phyloP scores from a whole-genome alignment of 2,888 invertebrate species.

The Drosophila meridionalis region DNA sequence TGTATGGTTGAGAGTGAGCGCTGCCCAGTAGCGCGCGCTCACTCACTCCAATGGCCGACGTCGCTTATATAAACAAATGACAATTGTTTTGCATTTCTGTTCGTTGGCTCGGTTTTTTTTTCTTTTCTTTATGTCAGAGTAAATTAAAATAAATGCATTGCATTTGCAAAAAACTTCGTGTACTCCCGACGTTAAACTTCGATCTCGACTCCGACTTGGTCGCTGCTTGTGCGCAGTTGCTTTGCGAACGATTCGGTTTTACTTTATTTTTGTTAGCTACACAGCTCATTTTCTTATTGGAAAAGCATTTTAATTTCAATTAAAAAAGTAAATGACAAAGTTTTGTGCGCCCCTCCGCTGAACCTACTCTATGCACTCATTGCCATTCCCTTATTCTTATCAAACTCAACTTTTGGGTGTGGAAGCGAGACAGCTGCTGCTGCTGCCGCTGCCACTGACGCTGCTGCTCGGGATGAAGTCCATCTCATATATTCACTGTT shows the following conservation, averaged over 20 bases:
- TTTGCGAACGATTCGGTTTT: constrained; percentile 41
- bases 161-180: constrained; percentile 65
- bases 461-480: constrained; percentile 45
- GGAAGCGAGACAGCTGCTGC: constrained; percentile 58
- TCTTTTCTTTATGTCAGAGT: constrained; percentile 60
- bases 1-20: constrained; percentile 52
- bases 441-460: constrained; percentile 46
- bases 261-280: constrained; percentile 45
- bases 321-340: constrained; percentile 81
- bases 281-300: constrained; percentile 65
- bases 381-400: constrained; percentile 41
- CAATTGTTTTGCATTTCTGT: constrained; percentile 81
- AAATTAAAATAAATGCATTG: constrained; percentile 80
- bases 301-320: constrained; percentile 81
- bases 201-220: constrained; percentile 32
- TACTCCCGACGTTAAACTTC: constrained; percentile 43
- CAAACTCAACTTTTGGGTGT: constrained; percentile 60
- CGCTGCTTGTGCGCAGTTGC: constrained; percentile 69
- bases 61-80: constrained; percentile 81
- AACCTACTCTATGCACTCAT: constrained; percentile 19
- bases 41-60: constrained; percentile 61
- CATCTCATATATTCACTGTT: constrained; percentile 46
- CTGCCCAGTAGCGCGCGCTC: constrained; percentile 61
- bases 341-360: constrained; percentile 29
- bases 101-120: constrained; percentile 49